These are phyloP conservation scores for Tethya wilhelma DNA, from an alignment of 37 sponge, comb jelly and placozoan genomes.

Conservation along the genomic window DNA sequence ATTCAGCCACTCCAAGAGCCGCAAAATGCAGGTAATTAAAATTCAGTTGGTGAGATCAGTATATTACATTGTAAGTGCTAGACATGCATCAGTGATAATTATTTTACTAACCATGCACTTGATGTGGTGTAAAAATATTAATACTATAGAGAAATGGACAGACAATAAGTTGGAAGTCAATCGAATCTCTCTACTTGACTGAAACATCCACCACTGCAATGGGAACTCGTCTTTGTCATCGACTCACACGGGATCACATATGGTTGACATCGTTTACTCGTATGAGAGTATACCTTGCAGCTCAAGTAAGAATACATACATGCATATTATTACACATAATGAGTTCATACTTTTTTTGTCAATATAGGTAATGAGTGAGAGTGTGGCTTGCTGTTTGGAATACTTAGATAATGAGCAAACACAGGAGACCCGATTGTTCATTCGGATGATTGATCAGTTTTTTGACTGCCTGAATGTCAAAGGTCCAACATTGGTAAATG, in stretches of 20 bases:
- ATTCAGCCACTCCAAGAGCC: too few relatives aligned
- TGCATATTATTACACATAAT: background rate
- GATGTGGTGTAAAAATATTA: background rate
- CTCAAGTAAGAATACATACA: slow-evolving; percentile 5
- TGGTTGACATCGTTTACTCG: slow-evolving; percentile 27
- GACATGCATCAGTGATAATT: too few relatives aligned
- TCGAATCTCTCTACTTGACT: slow-evolving; percentile 6
- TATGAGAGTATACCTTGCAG: slow-evolving; percentile 34
- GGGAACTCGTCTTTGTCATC: slow-evolving; percentile 15
- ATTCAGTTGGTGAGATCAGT: slow-evolving; percentile 3
- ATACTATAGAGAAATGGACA: slow-evolving; percentile 13
- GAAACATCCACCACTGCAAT: slow-evolving; percentile 5
- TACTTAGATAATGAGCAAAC: background rate
- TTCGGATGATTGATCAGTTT: background rate
- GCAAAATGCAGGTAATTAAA: too few relatives aligned
- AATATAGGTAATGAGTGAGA: slow-evolving; percentile 26
- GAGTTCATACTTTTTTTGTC: background rate
- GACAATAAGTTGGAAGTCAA: slow-evolving; percentile 22
- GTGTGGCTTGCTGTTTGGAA: slow-evolving; percentile 10
- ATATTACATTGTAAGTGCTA: too few relatives aligned
- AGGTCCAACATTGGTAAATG: background rate
- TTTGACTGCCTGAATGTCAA: too few relatives aligned
- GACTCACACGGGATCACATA: slow-evolving; percentile 16
- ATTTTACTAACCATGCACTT: too few relatives aligned
- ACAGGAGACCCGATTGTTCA: background rate